These are phyloP conservation scores for Caenorhabditis briggsae DNA, from an alignment of 1,140 invertebrate genomes.

Conservation along the genomic window DNA sequence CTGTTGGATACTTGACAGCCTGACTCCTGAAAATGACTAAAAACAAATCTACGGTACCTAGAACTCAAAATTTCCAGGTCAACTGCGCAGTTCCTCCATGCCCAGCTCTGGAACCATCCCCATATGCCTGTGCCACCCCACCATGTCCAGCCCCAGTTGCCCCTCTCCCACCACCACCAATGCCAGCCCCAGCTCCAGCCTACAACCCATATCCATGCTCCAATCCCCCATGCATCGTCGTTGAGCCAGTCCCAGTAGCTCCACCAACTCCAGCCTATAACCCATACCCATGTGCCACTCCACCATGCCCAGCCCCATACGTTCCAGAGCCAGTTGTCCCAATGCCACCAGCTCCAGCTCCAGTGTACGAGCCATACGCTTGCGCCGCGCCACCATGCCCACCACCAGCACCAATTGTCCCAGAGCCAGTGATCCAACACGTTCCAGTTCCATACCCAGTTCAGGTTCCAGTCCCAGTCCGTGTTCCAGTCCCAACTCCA, in stretches of 20 bases:
- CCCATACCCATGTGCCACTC: constrained; percentile 34
- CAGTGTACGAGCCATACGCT: constrained; percentile 52
- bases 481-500: constrained; percentile 42
- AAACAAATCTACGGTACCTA: too few species aligned
- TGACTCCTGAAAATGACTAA: too few species aligned
- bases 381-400: constrained; percentile 51
- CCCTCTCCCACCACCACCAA: constrained; percentile 48
- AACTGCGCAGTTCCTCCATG: constrained; percentile 34
- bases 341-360: constrained; percentile 28
- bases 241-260: constrained; percentile 57
- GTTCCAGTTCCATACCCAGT: constrained; percentile 55
- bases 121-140: constrained; percentile 19
- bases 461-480: constrained; percentile 39
- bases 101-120: constrained; percentile 20
- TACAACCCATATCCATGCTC: constrained; percentile 56
- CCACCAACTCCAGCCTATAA: constrained; percentile 56
- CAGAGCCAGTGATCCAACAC: constrained; percentile 39
- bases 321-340: constrained; percentile 55
- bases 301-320: constrained; percentile 45
- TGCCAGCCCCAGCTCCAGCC: constrained; percentile 38
- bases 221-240: constrained; percentile 35
- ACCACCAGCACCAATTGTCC: constrained; percentile 26
- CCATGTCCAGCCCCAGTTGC: constrained; percentile 42
- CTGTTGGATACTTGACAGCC: too few species aligned
- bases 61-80: not conserved